Percentiles rank a stretch among this genome's conserved stretches.
phyloP scores from a whole-genome alignment of 1,140 invertebrate genomes.

The Drosophila ambigua region DNA sequence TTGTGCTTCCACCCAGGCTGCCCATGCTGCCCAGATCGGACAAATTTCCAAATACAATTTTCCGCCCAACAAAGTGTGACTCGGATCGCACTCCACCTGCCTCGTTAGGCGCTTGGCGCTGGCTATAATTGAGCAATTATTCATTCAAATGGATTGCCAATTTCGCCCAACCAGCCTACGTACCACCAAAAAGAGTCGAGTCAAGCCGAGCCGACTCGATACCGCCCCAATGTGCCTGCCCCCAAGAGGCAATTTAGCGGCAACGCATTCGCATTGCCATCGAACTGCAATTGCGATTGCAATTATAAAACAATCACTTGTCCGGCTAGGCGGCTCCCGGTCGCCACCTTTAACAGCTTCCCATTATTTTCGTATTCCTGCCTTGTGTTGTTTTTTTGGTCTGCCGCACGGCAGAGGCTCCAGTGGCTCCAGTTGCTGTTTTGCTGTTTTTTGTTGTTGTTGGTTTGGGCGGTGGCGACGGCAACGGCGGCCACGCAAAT shows the following conservation, averaged over 20 bases:
- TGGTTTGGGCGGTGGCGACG: slow-evolving; percentile 76
- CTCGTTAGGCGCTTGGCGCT: slow-evolving; percentile 64
- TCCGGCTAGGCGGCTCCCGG: slow-evolving; percentile 71
- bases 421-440: no score
- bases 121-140: slow-evolving; percentile 84
- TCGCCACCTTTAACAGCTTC: slow-evolving; percentile 76
- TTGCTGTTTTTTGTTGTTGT: background rate
- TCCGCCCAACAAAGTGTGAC: slow-evolving; percentile 64
- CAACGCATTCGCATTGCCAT: slow-evolving; percentile 20
- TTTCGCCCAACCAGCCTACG: slow-evolving; percentile 73
- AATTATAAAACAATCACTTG: slow-evolving; percentile 84
- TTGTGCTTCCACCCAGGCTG: slow-evolving; percentile 28
- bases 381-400: slow-evolving; percentile 8
- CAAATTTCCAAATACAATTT: slow-evolving; percentile 70
- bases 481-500: slow-evolving; percentile 83
- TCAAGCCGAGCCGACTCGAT: no score
- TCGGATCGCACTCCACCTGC: slow-evolving; percentile 3
- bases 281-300: slow-evolving; percentile 83
- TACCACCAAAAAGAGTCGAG: slow-evolving; percentile 27
- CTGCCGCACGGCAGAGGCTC: no score
- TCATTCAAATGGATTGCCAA: slow-evolving; percentile 83
- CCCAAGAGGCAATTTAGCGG: slow-evolving; percentile 70
- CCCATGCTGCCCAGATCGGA: slow-evolving; percentile 39
- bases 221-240: slow-evolving; percentile 28
- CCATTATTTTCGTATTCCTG: slow-evolving; percentile 71